A percentile compares a stretch with the other conserved stretches of the same genome.
phyloP scores from a whole-genome alignment of 2,888 invertebrate species.

The Artemia sinica region DNA sequence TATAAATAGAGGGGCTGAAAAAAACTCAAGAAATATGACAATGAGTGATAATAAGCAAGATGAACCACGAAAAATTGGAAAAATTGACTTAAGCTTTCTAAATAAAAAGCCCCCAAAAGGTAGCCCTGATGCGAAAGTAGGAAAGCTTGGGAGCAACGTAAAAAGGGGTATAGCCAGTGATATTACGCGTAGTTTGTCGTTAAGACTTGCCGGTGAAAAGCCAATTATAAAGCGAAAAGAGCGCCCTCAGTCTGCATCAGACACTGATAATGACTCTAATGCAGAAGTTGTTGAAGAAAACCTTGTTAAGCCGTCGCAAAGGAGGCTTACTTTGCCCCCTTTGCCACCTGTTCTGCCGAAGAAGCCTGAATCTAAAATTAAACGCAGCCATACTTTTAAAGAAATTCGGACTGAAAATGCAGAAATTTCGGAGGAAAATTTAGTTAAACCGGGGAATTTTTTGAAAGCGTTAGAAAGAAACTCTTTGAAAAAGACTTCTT shows the following conservation, averaged over 20 bases:
- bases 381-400: slow-evolving; percentile 8
- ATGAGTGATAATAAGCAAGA: neutral
- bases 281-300: slow-evolving; percentile 10
- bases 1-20: no score
- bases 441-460: neutral
- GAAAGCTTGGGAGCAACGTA: slow-evolving; percentile 1
- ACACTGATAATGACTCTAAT: slow-evolving; percentile 9
- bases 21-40: no score
- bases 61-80: neutral
- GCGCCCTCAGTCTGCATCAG: slow-evolving; percentile 8
- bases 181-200: slow-evolving; percentile 3
- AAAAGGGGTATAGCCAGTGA: neutral
- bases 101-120: slow-evolving; percentile 5
- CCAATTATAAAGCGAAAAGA: neutral
- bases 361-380: slow-evolving; percentile 7
- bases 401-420: slow-evolving; percentile 3
- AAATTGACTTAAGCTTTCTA: slow-evolving; percentile 1
- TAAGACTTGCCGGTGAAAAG: slow-evolving; percentile 1
- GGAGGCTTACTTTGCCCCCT: neutral
- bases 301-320: neutral
- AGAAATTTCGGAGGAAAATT: slow-evolving; percentile 4
- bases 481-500: neutral
- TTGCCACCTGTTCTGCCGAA: slow-evolving; percentile 9
- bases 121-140: neutral
- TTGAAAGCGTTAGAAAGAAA: neutral